Evolutionary conservation across 1,140 invertebrate species (phyloP), one percentile per base, ranked within the genome.

Genomic region (Ostrea edulis): DNA sequence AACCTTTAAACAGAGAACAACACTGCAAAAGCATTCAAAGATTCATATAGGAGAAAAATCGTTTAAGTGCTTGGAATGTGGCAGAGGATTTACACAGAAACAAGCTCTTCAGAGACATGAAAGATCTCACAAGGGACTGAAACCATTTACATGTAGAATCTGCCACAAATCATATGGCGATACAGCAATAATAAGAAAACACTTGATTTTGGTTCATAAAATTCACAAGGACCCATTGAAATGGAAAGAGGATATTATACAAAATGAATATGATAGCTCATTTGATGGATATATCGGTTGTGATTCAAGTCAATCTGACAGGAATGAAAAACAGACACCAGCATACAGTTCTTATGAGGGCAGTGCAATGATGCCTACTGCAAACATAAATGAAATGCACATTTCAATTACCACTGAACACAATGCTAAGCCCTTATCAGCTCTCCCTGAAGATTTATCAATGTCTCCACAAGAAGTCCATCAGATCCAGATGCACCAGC

Each of bases 81-180:
- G 92, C 0, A 86, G 92, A 82, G 91, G 91, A 3, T 95, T 94
- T 86, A 93, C 92, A n/a, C 93, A 94, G 71, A 93, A 93, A 71
- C 92, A 93, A 83, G 92, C 93, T 17, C 85, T 93, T 3, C 90
- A 91, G 84, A 85, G 92, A 0, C 98, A 99, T 94, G 96, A 99
- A 71, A 96, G 98, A 81, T 99, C 98, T 2, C 98, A 99, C 94
- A 98, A 97, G 0, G 98, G 98, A 0, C 98, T 99, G 94, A 97
- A 98, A 93, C 98, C 98, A 0, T 99, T 98, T 95, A 93, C 91
- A 9, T 94, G 94, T 91, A 91, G 94, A 87, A 94, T 96, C 35
- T 97, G 96, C 93, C 94, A 95, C 65, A 96, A 96, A 91, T 95
- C 95, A 8, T 97, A 97, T 91, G 92, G 90, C 81, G 92, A 94